Percentiles rank a stretch among this genome's conserved stretches.
phyloP scores from a whole-genome alignment of 2,888 invertebrate species.

The Globia sparganii region DNA sequence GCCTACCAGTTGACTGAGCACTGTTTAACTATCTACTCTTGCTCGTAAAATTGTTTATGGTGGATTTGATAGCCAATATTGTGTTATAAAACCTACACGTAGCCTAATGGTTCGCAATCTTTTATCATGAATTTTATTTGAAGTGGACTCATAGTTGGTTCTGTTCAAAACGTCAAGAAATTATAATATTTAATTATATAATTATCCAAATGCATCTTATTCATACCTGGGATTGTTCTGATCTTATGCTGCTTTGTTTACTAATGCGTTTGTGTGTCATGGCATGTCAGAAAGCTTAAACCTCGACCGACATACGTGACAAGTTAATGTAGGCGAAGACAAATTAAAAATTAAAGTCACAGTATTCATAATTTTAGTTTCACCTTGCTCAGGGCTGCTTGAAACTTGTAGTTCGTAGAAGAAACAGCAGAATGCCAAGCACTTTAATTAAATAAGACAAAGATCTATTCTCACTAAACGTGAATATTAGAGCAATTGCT shows the following conservation, averaged over 20 bases:
- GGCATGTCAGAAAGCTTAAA: not conserved
- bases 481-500: constrained; percentile 14
- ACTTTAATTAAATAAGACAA: constrained; percentile 16
- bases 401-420: not conserved
- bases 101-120: not conserved
- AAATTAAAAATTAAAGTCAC: not conserved
- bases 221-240: not conserved
- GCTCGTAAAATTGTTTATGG: constrained; percentile 33
- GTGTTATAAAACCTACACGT: not conserved
- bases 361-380: not conserved
- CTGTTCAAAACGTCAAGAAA: not conserved
- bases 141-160: not conserved
- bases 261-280: constrained; percentile 6
- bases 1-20: not conserved
- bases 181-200: not conserved
- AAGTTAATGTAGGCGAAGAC: not conserved
- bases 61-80: constrained; percentile 10
- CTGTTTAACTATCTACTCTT: not conserved
- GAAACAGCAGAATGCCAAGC: not conserved
- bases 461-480: not conserved
- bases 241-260: not conserved
- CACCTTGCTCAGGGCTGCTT: constrained; percentile 1
- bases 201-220: not conserved
- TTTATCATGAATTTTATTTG: not conserved
- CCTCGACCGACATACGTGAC: constrained; percentile 11